phyloP scores from a whole-genome alignment of 2,888 invertebrate genomes.

The Apeira syringaria region DNA sequence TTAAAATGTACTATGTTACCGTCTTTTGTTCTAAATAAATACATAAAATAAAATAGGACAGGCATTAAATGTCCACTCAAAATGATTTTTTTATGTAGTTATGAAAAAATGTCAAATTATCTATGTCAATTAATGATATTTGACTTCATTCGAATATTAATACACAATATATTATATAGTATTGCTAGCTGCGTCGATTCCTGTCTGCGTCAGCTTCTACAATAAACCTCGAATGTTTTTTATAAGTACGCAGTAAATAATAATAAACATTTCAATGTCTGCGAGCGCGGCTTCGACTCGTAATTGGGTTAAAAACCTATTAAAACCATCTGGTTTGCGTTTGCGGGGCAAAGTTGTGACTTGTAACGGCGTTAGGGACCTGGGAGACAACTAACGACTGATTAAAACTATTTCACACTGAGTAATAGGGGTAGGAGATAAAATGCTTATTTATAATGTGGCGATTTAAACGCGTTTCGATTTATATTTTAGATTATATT shows the following conservation, averaged over 20 bases:
- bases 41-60: no score
- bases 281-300: slow-evolving; percentile 29
- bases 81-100: no score
- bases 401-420: slow-evolving; percentile 46
- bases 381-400: slow-evolving; percentile 46
- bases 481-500: no score
- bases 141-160: no score
- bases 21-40: no score
- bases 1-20: no score
- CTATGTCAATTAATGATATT: no score
- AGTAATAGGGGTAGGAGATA: slow-evolving; percentile 36
- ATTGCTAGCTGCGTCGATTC: background rate
- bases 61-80: no score
- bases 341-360: slow-evolving; percentile 42
- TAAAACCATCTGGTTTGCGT: slow-evolving; percentile 60
- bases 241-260: slow-evolving; percentile 32
- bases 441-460: no score
- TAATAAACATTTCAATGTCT: slow-evolving; percentile 39
- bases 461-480: no score
- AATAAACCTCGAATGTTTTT: slow-evolving; percentile 25
- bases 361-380: slow-evolving; percentile 42
- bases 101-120: no score
- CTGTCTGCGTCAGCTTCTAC: background rate
- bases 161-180: no score
- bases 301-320: slow-evolving; percentile 61